Conservation (phyloP, 2,888 invertebrate genomes). For the Monopis laevigella region DNA sequence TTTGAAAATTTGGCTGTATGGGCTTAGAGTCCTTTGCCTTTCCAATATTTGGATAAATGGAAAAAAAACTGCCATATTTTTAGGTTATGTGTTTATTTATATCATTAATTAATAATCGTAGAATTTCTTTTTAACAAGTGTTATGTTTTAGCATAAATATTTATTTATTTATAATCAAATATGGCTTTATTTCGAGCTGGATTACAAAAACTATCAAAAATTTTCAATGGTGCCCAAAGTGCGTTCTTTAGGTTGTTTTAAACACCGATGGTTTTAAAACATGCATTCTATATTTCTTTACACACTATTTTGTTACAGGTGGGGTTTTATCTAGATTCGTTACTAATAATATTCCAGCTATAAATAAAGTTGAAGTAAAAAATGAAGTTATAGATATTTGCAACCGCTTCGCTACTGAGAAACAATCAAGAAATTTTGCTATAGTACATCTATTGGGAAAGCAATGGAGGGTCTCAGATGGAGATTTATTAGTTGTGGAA, state of each 20-base stretch:
- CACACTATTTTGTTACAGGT: conserved; percentile 30
- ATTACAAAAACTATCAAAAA: conserved; percentile 36
- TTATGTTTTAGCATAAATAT: not conserved
- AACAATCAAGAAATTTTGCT: conserved; percentile 78
- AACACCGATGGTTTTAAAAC: not conserved
- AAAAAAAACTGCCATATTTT: too few relatives aligned
- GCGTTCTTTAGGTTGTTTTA: not conserved
- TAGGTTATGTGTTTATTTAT: too few relatives aligned
- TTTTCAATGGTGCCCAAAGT: conserved; percentile 39
- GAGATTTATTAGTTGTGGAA: conserved; percentile 85
- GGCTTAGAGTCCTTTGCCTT: not conserved
- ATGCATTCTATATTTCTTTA: not conserved
- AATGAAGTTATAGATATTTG: conserved; percentile 70
- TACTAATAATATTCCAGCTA: conserved; percentile 32
- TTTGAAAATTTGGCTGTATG: not conserved
- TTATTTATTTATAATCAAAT: conserved; percentile 9
- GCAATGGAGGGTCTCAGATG: conserved; percentile 85
- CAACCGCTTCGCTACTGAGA: conserved; percentile 68
- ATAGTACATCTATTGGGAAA: conserved; percentile 83
- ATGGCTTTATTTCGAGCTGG: conserved; percentile 46
- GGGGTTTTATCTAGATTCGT: conserved; percentile 45
- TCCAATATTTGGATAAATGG: not conserved
- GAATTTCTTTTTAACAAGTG: not conserved
- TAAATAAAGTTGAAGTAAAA: conserved; percentile 28
- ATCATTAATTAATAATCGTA: too few relatives aligned